phyloP scores from a whole-genome alignment of 2,888 invertebrate genomes.

The Drosophila planitibia region DNA sequence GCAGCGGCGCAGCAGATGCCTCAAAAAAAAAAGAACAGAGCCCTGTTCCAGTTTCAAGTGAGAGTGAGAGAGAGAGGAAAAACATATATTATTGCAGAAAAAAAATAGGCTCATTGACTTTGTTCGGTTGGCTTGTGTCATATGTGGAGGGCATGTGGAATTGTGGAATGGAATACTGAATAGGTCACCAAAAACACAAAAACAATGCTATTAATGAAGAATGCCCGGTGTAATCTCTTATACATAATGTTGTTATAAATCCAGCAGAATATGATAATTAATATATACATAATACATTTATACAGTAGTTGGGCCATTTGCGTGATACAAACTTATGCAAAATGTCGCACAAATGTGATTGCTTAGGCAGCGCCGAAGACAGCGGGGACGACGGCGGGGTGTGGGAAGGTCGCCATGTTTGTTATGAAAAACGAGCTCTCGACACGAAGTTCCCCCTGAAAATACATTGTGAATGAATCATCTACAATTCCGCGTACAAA shows the following conservation, averaged over 20 bases:
- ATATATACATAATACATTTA: slow-evolving; percentile 14
- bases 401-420: slow-evolving; percentile 46
- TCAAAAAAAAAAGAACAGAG: slow-evolving; percentile 25
- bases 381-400: not conserved
- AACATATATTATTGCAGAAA: slow-evolving; percentile 31
- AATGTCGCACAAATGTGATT: slow-evolving; percentile 36
- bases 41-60: slow-evolving; percentile 57
- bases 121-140: slow-evolving; percentile 13
- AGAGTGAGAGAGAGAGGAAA: slow-evolving; percentile 13
- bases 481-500: slow-evolving; percentile 71
- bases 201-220: slow-evolving; percentile 37
- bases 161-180: slow-evolving; percentile 29
- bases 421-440: slow-evolving; percentile 67
- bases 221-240: slow-evolving; percentile 30
- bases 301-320: slow-evolving; percentile 15
- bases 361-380: not conserved
- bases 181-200: slow-evolving; percentile 29
- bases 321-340: slow-evolving; percentile 47
- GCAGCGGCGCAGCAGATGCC: slow-evolving; percentile 30
- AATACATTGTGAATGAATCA: slow-evolving; percentile 62
- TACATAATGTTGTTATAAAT: slow-evolving; percentile 40
- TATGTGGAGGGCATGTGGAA: slow-evolving; percentile 60
- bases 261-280: slow-evolving; percentile 41
- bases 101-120: slow-evolving; percentile 24
- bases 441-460: slow-evolving; percentile 55